Evolutionary conservation across 1,140 invertebrate species (phyloP).

Genomic region (Orius insidiosus): DNA sequence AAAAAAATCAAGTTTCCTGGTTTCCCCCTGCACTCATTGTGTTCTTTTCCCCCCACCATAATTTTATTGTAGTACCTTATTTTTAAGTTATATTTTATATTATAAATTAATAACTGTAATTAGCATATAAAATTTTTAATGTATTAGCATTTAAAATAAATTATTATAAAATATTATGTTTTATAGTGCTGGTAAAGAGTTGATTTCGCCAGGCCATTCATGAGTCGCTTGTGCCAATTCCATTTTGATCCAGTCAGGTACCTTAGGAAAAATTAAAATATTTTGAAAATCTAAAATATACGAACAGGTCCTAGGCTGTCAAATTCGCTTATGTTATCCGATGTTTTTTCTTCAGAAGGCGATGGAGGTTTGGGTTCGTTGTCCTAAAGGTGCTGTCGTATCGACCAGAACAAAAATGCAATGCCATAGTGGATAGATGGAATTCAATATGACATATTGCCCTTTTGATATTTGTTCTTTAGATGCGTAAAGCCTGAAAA

Average conservation of each 20-base stretch:
- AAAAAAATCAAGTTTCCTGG: no score
- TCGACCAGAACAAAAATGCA: constrained; percentile 42
- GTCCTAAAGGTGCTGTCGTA: constrained; percentile 37
- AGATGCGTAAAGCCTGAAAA: constrained; percentile 37
- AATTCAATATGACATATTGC: constrained; percentile 35
- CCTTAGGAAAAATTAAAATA: constrained; percentile 17
- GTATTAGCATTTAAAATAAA: no score
- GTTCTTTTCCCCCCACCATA: no score
- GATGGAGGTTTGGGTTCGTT: not conserved
- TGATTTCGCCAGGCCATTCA: constrained; percentile 14
- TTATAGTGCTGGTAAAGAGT: no score
- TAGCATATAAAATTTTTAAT: no score
- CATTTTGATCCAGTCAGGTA: constrained; percentile 27
- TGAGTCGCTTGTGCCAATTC: constrained; percentile 26
- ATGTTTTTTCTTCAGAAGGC: no score
- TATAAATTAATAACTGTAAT: no score
- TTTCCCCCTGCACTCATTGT: no score
- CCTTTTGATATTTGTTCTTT: constrained; percentile 32
- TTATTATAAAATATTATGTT: no score
- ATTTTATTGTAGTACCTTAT: no score
- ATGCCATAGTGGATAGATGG: constrained; percentile 37
- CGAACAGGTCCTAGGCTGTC: not conserved
- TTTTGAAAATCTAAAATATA: not conserved
- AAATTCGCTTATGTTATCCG: not conserved
- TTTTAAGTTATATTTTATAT: no score